Percentiles rank a stretch among this genome's conserved stretches.
These are phyloP conservation scores for Lophius piscatorius DNA, from an alignment of 2,113 vertebrate species.

Conservation along the genomic window DNA sequence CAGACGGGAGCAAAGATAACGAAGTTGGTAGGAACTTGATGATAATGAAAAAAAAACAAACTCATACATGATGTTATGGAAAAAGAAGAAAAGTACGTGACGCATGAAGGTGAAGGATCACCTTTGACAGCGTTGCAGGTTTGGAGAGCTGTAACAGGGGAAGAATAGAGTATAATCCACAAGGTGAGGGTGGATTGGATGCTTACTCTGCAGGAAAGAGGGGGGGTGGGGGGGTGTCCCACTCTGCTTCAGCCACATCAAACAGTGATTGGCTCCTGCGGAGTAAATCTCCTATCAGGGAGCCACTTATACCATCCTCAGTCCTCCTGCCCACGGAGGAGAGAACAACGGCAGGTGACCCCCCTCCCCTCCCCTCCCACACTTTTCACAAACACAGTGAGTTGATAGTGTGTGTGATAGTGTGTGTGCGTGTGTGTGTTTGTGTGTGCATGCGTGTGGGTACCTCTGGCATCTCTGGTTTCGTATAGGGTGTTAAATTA, in stretches of 20 bases:
- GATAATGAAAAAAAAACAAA: no score
- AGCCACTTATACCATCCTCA: constrained; percentile 39
- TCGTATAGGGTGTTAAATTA: constrained; percentile 72
- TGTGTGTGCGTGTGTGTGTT: constrained; percentile 7
- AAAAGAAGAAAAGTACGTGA: no score
- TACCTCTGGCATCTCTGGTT: constrained; percentile 69
- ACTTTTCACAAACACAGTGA: constrained; percentile 46
- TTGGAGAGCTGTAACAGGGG: constrained; percentile 27
- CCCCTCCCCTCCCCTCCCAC: not conserved
- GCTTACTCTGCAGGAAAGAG: constrained; percentile 74
- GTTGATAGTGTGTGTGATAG: constrained; percentile 19
- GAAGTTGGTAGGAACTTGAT: no score
- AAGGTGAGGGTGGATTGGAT: constrained; percentile 73
- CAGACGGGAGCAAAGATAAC: no score
- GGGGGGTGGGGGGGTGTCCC: constrained; percentile 46
- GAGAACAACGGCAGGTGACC: constrained; percentile 67
- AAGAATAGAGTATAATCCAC: constrained; percentile 58
- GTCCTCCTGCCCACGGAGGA: constrained; percentile 43
- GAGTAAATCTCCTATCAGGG: constrained; percentile 67
- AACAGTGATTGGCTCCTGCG: constrained; percentile 61
- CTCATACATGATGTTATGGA: no score
- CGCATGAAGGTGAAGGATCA: no score
- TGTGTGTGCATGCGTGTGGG: constrained; percentile 29
- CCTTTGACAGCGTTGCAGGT: constrained; percentile 45
- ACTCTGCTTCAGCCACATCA: constrained; percentile 56